Evolutionary conservation across 1,140 invertebrate genomes (phyloP), one percentile per base, ranked within the genome.

Genomic region (Drosophila saltans): DNA sequence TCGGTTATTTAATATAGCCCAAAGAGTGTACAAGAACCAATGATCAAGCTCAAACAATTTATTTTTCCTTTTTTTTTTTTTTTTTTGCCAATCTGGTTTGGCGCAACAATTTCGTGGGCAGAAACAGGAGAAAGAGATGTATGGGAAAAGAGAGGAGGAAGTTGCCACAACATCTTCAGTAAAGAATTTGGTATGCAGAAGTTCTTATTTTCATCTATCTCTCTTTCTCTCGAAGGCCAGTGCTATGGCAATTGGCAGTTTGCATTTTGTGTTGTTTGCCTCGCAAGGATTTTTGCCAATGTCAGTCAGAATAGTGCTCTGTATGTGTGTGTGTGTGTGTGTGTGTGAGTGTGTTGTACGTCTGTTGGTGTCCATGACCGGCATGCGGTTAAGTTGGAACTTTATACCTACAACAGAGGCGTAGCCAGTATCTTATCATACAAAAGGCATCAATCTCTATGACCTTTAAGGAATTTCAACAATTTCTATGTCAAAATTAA

Each of bases 151-250:
- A 36, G 11, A 30, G 45, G 43, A 40, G 62, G 72, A 88, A 88
- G 75, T 89, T 83, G 83, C 83, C 84, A 70, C 83, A 86, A 86
- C 83, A 80, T 88, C 83, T 88, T 89, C 66, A 80, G 72, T 69
- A 71, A 86, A 88, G 80, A 88, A 88, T 88, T 88, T 89, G 83
- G 83, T 88, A 88, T 88, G 83, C 83, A 89, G 83, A 72, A 71
- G 75, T 45, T 28, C 36, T 64, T 16, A 16, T 16, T 26, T 45
- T 63, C 28, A 8, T 43, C 30, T 52, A 0, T 16, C 26, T 43
- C 33, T 56, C 2, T 43, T 33, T 30, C 11, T 56, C 33, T 4
- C 10, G 30, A 43, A 10, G 62, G 56, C 33, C 57, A 57, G 9
- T 66, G 78, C 83, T 86, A 88, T 88, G 83, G 89, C 45, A 89